Base-by-base conservation (phyloP, 2,888 invertebrate genomes). In the Macroteleia sp. region DNA sequence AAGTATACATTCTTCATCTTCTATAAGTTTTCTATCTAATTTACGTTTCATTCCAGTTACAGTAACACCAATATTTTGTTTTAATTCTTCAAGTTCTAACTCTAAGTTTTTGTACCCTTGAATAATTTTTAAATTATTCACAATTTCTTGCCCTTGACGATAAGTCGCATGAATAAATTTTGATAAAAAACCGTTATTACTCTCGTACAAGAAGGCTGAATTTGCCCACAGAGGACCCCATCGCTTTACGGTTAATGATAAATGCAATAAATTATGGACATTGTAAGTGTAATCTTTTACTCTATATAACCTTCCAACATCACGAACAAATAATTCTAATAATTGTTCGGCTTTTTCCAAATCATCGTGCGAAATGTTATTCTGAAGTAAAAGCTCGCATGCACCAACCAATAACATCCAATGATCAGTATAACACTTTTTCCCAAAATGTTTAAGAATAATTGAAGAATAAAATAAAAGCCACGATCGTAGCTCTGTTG, bases 211-310 rank as follows among this genome's bases (percentile, higher is more conserved):
- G 17, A 64, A 64, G 0, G 73, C 73, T 9, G 73, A 73, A 42
- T 56, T 64, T 14, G 32, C 14, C 73, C 64, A 64, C 19, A 73
- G 19, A 6, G 73, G 73, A 0, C 73, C 73, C 57, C 64, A 73
- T 41, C 73, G 22, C 4, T 19, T 6, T 5, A 73, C 73, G 9
- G 41, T 71, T 9, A 71, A 41, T 10, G 28, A 1, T n/a, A 71
- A 39, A 22, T 71, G 61, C 6, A 56, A 20, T 3, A 70, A 10
- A 6, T 61, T 48, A 44, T 64, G 64, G n/a, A 28, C 17, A 30
- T 64, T 73, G n/a, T 57, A 73, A n/a, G 41, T 64, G 17, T 73
- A 64, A 17, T n/a, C 10, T 17, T 42, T 34, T 0, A 9, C 16
- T 5, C 10, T 39, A 12, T 73, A 73, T 16, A 56, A 57, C 2